phyloP scores from a whole-genome alignment of 1,140 invertebrate genomes.

The Campoletis sonorensis region DNA sequence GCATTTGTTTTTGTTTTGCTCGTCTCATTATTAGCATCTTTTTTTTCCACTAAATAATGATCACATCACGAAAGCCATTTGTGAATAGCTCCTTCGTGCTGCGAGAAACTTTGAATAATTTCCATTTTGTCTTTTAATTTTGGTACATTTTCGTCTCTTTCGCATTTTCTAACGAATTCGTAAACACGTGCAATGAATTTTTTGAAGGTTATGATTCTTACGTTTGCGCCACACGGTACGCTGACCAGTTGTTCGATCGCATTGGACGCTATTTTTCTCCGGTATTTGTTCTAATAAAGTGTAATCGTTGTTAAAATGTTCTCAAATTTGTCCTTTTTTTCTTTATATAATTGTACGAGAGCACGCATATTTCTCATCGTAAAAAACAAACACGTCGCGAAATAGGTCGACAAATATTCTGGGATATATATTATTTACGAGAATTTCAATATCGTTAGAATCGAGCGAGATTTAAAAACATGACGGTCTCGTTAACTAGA shows the following conservation, averaged over 20 bases:
- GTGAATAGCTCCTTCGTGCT: not conserved
- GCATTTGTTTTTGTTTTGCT: too few relatives aligned
- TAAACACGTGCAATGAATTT: too few relatives aligned
- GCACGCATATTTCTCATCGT: not conserved
- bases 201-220: too few relatives aligned
- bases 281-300: not conserved
- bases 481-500: slow-evolving; percentile 22
- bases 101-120: not conserved
- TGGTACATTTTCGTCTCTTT: too few relatives aligned
- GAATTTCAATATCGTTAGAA: not conserved
- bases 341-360: not conserved
- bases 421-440: not conserved
- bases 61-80: not conserved
- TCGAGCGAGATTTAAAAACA: not conserved
- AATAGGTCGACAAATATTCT: not conserved
- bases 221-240: too few relatives aligned
- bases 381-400: not conserved
- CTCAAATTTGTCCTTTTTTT: not conserved
- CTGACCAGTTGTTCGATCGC: not conserved
- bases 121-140: too few relatives aligned
- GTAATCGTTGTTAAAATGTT: not conserved
- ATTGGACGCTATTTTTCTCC: not conserved
- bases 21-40: not conserved
- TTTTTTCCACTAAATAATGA: not conserved
- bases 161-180: too few relatives aligned